These are phyloP conservation scores for Drosophila paramelanica DNA, from an alignment of 2,888 invertebrate genomes.

Conservation along the genomic window DNA sequence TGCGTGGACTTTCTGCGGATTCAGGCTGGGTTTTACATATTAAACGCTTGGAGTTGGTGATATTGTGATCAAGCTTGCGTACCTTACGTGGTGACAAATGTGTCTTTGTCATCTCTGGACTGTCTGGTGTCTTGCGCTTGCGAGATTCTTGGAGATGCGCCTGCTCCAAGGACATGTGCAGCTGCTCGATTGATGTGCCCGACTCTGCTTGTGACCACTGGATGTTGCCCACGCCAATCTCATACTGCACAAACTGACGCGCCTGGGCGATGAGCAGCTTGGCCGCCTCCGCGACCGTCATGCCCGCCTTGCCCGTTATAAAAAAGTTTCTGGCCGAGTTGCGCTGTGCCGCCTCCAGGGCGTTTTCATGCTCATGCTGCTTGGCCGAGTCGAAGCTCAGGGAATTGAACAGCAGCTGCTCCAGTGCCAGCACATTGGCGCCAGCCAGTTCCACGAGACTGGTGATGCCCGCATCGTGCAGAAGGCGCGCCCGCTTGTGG, in stretches of 20 bases:
- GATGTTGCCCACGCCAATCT: slow-evolving; percentile 90
- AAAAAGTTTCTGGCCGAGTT: slow-evolving; percentile 90
- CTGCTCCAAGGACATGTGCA: slow-evolving; percentile 65
- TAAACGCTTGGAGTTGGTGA: neutral
- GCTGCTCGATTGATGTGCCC: neutral
- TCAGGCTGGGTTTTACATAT: neutral
- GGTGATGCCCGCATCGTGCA: slow-evolving; percentile 93
- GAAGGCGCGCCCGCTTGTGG: slow-evolving; percentile 92
- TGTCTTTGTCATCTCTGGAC: neutral
- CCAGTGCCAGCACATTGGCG: slow-evolving; percentile 89
- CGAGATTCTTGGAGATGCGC: neutral
- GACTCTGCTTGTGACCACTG: slow-evolving; percentile 86
- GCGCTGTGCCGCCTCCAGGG: slow-evolving; percentile 88
- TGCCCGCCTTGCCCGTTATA: slow-evolving; percentile 91
- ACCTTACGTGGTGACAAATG: slow-evolving; percentile 25
- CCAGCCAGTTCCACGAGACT: slow-evolving; percentile 92
- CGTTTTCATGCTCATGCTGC: slow-evolving; percentile 89
- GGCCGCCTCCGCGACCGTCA: slow-evolving; percentile 94
- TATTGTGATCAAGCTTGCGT: slow-evolving; percentile 17
- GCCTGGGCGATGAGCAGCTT: slow-evolving; percentile 91
- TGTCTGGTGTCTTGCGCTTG: slow-evolving; percentile 44
- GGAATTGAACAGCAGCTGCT: slow-evolving; percentile 91
- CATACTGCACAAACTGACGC: slow-evolving; percentile 88
- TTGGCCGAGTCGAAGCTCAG: slow-evolving; percentile 94
- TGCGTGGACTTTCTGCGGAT: neutral